Percentiles rank a stretch among this genome's conserved stretches.
phyloP scores from a whole-genome alignment of 2,113 vertebrate species.

The Puntigrus tetrazona region DNA sequence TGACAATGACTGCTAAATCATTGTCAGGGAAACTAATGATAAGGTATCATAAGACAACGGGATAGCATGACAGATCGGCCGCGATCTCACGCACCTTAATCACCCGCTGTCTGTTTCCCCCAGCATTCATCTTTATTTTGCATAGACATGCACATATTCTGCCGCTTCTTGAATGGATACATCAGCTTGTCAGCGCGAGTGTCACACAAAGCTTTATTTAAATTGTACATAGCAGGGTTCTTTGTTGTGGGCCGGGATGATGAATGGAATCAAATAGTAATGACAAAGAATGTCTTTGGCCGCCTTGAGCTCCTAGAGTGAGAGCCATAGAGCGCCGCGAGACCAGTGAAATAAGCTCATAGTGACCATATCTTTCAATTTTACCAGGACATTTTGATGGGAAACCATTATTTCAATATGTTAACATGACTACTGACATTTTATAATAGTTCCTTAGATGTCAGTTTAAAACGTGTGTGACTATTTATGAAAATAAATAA shows the following conservation, averaged over 20 bases:
- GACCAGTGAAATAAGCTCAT: neutral
- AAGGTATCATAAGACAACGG: constrained; percentile 79
- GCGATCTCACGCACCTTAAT: constrained; percentile 69
- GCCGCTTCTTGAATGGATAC: constrained; percentile 64
- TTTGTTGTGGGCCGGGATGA: constrained; percentile 61
- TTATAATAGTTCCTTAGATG: neutral
- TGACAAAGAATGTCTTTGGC: constrained; percentile 43
- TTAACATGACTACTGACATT: neutral
- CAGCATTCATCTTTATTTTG: constrained; percentile 81
- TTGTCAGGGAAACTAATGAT: constrained; percentile 83
- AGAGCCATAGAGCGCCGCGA: neutral
- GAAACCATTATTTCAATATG: neutral
- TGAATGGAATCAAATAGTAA: constrained; percentile 61
- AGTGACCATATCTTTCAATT: neutral
- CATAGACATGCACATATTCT: constrained; percentile 75
- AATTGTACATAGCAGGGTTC: constrained; percentile 59
- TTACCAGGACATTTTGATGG: neutral
- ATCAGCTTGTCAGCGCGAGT: constrained; percentile 58
- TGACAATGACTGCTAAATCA: constrained; percentile 76
- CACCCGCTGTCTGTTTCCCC: constrained; percentile 68
- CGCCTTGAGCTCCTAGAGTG: constrained; percentile 43
- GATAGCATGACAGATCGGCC: constrained; percentile 73
- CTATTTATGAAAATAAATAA: neutral
- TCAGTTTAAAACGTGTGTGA: neutral
- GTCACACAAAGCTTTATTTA: constrained; percentile 64